These are phyloP conservation scores for Octodon degus DNA, from an alignment of 2,113 vertebrate genomes.

Conservation along the genomic window DNA sequence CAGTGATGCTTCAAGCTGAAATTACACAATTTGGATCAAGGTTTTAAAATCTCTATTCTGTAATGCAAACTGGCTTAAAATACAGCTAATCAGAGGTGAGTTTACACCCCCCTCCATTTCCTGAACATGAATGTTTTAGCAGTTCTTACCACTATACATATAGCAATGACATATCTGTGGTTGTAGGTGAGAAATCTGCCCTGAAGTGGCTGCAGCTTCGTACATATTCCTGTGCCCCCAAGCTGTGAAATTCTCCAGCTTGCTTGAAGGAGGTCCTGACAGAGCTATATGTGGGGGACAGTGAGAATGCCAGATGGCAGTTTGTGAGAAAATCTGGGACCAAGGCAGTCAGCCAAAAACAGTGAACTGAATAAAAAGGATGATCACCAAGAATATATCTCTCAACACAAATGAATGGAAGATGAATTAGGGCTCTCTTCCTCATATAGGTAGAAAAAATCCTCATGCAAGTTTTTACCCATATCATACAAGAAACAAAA, in stretches of 20 bases:
- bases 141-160: constrained; percentile 34
- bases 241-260: constrained; percentile 79
- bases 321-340: constrained; percentile 75
- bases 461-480: constrained; percentile 15
- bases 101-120: background rate
- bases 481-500: constrained; percentile 53
- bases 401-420: constrained; percentile 60
- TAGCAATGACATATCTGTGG: constrained; percentile 12
- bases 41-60: constrained; percentile 33
- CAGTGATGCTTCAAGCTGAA: background rate
- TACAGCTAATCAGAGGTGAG: background rate
- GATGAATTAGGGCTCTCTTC: constrained; percentile 48
- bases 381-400: constrained; percentile 67
- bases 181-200: constrained; percentile 68
- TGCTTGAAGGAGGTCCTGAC: constrained; percentile 75
- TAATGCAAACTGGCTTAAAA: constrained; percentile 32
- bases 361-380: constrained; percentile 62
- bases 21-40: background rate
- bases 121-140: background rate
- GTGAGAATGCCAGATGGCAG: constrained; percentile 76
- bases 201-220: constrained; percentile 68
- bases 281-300: constrained; percentile 78
- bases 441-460: constrained; percentile 43
- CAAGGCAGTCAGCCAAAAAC: constrained; percentile 69
- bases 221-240: constrained; percentile 60